Percentiles rank a stretch among this genome's conserved stretches.
phyloP scores from a whole-genome alignment of 2,113 vertebrate species.

The Corythaeola cristata region DNA sequence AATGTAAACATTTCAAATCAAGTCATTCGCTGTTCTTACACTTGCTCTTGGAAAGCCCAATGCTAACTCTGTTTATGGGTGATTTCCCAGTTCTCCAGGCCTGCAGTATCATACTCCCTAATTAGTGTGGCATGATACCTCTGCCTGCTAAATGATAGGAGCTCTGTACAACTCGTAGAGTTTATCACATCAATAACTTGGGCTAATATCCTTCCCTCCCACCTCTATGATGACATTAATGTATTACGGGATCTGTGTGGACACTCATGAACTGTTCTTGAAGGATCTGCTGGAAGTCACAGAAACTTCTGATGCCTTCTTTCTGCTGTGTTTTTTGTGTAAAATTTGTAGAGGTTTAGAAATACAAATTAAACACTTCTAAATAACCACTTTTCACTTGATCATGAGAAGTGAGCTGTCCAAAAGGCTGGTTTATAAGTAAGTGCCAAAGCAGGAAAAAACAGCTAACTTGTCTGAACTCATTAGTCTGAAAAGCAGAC shows the following conservation, averaged over 20 bases:
- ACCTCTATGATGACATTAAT: neutral
- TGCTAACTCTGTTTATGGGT: neutral
- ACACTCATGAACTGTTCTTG: neutral
- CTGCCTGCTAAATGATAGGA: neutral
- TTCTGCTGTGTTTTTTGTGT: neutral
- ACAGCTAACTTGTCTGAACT: neutral
- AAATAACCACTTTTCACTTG: neutral
- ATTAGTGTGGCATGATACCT: neutral
- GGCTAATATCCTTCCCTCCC: neutral
- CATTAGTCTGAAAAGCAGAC: neutral
- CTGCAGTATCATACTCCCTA: neutral
- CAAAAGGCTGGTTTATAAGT: neutral
- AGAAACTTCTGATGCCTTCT: neutral
- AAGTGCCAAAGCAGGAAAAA: neutral
- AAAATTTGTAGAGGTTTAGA: neutral
- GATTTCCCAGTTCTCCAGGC: neutral
- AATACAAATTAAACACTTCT: neutral
- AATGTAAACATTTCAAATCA: neutral
- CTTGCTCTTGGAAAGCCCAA: neutral
- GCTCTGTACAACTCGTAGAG: neutral
- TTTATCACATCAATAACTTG: neutral
- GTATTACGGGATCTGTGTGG: neutral
- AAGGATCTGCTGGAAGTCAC: neutral
- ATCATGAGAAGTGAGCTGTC: neutral
- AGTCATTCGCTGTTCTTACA: neutral